phyloP scores from a whole-genome alignment of 2,888 invertebrate species.

The Halictus quadricinctus region DNA sequence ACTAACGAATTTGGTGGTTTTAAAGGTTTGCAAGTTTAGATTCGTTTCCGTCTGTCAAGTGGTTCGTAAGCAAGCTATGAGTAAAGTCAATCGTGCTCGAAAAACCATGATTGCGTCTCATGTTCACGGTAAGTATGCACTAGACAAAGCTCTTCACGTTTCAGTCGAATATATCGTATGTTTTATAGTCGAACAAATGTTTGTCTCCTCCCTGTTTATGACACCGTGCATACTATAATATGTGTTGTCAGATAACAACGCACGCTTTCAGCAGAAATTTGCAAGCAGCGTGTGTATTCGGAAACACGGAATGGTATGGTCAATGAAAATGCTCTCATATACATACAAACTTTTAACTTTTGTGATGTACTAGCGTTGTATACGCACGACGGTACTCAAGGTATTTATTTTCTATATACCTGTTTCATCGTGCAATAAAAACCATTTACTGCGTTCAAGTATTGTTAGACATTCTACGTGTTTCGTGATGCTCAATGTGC shows the following conservation, averaged over 20 bases:
- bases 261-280: background rate
- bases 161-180: background rate
- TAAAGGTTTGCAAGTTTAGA: too few species aligned
- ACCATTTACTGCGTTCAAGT: background rate
- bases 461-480: background rate
- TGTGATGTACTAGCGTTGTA: background rate
- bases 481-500: background rate
- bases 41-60: background rate
- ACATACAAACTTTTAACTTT: background rate
- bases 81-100: background rate
- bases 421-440: background rate
- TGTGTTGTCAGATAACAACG: background rate
- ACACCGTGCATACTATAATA: background rate
- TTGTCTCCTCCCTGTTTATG: background rate
- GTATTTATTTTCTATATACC: background rate
- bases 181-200: background rate
- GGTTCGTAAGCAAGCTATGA: background rate
- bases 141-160: background rate
- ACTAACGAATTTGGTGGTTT: background rate
- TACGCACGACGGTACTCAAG: background rate
- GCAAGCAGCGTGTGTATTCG: background rate
- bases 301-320: background rate
- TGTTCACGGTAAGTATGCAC: background rate
- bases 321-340: background rate
- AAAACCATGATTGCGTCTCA: background rate